phyloP scores from a whole-genome alignment of 2,113 vertebrate species.

The Leiothrix lutea region DNA sequence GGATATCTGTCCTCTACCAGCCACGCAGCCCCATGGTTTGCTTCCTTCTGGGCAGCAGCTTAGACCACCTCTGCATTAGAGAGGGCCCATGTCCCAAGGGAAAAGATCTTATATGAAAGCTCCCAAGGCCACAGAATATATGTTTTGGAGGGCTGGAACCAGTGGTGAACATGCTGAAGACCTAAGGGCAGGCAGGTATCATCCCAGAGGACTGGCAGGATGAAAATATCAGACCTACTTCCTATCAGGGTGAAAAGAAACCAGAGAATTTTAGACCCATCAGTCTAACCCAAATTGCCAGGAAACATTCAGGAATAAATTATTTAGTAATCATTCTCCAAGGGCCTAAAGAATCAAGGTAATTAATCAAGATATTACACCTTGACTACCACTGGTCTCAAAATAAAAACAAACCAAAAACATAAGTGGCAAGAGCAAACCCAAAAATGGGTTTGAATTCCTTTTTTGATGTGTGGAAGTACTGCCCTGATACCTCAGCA shows the following conservation, averaged over 20 bases:
- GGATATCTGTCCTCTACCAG: not conserved
- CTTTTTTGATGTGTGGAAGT: not conserved
- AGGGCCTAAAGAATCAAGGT: not conserved
- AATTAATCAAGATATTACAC: not conserved
- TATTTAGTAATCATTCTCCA: not conserved
- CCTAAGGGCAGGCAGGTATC: not conserved
- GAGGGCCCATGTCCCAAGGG: not conserved
- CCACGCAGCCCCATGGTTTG: not conserved
- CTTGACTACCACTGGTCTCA: not conserved
- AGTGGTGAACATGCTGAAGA: not conserved
- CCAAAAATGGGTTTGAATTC: not conserved
- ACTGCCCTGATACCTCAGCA: not conserved
- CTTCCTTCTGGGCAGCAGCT: not conserved
- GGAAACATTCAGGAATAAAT: not conserved
- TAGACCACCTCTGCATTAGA: not conserved
- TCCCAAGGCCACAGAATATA: not conserved
- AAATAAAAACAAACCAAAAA: not conserved
- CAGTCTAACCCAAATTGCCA: not conserved
- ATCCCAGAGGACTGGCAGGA: not conserved
- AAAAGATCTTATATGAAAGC: not conserved
- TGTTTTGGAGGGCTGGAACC: not conserved
- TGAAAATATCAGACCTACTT: not conserved
- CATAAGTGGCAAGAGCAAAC: not conserved
- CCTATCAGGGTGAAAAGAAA: not conserved
- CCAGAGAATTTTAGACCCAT: not conserved